phyloP scores from a whole-genome alignment of 2,797 vertebrate species.

The Meda fulgida region DNA sequence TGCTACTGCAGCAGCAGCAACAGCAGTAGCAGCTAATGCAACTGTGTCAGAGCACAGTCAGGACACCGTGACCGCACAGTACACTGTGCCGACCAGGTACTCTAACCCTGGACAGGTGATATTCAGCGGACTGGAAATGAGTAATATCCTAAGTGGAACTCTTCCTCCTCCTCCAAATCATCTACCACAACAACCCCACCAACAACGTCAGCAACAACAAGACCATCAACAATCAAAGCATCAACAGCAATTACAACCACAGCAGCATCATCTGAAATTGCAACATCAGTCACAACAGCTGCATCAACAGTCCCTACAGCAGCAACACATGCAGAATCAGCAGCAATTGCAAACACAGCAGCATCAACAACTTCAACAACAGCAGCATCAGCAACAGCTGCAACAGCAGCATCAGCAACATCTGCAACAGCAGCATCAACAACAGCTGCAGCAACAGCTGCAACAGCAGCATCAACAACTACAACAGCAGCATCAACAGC shows the following conservation, averaged over 20 bases:
- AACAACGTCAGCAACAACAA: slow-evolving; percentile 76
- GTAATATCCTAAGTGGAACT: slow-evolving; percentile 78
- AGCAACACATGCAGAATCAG: slow-evolving; percentile 46
- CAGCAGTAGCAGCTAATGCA: slow-evolving; percentile 65
- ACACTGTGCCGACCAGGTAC: slow-evolving; percentile 85
- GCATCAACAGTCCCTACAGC: slow-evolving; percentile 61
- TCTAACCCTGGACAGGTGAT: slow-evolving; percentile 91
- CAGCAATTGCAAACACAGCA: slow-evolving; percentile 42
- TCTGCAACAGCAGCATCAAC: slow-evolving; percentile 17
- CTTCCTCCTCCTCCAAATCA: slow-evolving; percentile 75
- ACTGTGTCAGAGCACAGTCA: slow-evolving; percentile 77
- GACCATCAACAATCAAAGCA: slow-evolving; percentile 70
- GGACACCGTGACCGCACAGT: slow-evolving; percentile 82
- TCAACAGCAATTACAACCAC: slow-evolving; percentile 67
- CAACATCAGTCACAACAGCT: slow-evolving; percentile 67
- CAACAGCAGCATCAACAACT: slow-evolving; percentile 49
- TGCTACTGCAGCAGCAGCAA: slow-evolving; percentile 66
- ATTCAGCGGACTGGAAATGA: slow-evolving; percentile 87
- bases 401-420: slow-evolving; percentile 32
- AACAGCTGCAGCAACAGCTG: slow-evolving; percentile 31
- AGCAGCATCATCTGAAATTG: slow-evolving; percentile 71
- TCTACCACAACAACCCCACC: slow-evolving; percentile 76
- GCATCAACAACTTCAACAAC: slow-evolving; percentile 35
- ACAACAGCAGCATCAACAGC: slow-evolving; percentile 59
- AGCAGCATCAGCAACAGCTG: slow-evolving; percentile 52